Conservation (phyloP, 1,140 invertebrate species). For the Tetramorium simillimum region DNA sequence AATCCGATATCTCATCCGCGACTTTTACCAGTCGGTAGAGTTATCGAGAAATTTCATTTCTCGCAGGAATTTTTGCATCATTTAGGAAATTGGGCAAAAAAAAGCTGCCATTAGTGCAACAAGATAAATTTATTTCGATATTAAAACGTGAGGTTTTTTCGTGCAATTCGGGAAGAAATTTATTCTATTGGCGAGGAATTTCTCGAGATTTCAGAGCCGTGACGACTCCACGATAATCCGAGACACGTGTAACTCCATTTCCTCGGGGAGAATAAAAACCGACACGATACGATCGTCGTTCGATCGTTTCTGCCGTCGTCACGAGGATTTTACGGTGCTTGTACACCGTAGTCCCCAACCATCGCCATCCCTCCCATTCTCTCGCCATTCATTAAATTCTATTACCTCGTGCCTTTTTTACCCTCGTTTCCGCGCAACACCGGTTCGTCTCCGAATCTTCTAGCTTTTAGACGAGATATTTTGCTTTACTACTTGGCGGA, state of each 20-base stretch:
- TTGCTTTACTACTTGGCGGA: neutral
- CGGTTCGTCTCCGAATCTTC: neutral
- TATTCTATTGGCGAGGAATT: neutral
- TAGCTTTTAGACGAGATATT: neutral
- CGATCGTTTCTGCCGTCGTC: constrained; percentile 28
- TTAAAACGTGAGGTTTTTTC: neutral
- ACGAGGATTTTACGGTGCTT: constrained; percentile 17
- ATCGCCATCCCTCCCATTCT: neutral
- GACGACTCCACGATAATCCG: constrained; percentile 30
- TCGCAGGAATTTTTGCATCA: neutral
- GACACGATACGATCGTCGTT: constrained; percentile 41
- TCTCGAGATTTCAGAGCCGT: neutral
- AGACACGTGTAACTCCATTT: constrained; percentile 54
- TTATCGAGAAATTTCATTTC: neutral
- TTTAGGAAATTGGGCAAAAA: neutral
- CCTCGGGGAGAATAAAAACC: constrained; percentile 24
- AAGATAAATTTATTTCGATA: neutral
- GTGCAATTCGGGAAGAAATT: neutral
- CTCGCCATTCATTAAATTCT: constrained; percentile 51
- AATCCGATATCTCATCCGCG: neutral
- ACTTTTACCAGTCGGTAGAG: neutral
- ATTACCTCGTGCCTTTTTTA: constrained; percentile 29
- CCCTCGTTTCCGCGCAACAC: neutral
- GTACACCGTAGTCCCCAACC: neutral
- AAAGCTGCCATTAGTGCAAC: neutral